A percentile compares a stretch with the other conserved stretches of the same genome.
Evolutionary conservation across 2,888 invertebrate species (phyloP).

Genomic region (Morpho deidamia): DNA sequence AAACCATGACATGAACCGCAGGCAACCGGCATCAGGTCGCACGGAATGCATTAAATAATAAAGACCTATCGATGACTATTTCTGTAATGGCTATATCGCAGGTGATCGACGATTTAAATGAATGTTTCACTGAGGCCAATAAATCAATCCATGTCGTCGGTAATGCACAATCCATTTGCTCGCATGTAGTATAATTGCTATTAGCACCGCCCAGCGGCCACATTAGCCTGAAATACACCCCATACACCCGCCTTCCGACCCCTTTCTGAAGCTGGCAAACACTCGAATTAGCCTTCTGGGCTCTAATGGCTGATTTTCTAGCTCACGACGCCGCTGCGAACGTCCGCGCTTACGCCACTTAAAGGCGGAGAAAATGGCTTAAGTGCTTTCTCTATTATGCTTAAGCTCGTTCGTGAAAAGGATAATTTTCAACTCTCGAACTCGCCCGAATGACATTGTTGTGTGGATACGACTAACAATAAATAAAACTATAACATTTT

Average conservation of each 20-base stretch:
- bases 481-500: background rate
- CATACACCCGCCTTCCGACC: constrained; percentile 41
- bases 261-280: constrained; percentile 40
- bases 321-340: constrained; percentile 72
- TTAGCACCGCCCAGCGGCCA: constrained; percentile 72
- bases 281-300: constrained; percentile 54
- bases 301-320: constrained; percentile 76
- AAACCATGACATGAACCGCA: constrained; percentile 39
- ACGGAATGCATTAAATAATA: constrained; percentile 51
- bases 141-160: constrained; percentile 73
- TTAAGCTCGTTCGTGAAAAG: constrained; percentile 78
- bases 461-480: constrained; percentile 39
- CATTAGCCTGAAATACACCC: constrained; percentile 62
- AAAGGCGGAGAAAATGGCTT: constrained; percentile 79
- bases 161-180: constrained; percentile 75
- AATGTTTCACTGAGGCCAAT: constrained; percentile 44
- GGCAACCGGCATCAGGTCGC: constrained; percentile 48
- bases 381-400: constrained; percentile 79
- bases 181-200: constrained; percentile 72
- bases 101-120: constrained; percentile 47
- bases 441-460: constrained; percentile 41
- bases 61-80: constrained; percentile 41
- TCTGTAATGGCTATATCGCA: constrained; percentile 59
- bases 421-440: constrained; percentile 77
- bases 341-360: constrained; percentile 75